Evolutionary conservation across 2,888 invertebrate genomes (phyloP).

Genomic region (Orthosia gothica): DNA sequence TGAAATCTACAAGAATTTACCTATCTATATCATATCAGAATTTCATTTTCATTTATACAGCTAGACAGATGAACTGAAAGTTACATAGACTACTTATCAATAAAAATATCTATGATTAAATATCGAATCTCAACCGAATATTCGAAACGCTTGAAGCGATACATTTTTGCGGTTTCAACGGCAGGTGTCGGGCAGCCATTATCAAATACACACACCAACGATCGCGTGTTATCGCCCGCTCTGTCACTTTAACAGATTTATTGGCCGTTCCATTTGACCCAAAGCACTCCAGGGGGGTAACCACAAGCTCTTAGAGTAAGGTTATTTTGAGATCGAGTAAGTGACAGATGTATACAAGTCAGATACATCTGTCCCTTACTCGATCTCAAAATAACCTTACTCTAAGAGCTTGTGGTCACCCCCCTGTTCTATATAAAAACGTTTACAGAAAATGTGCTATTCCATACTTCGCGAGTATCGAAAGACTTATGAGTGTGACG

Average conservation of each 20-base stretch:
- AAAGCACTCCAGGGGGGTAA: constrained; percentile 72
- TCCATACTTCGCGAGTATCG: constrained; percentile 66
- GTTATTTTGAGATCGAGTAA: too few relatives aligned
- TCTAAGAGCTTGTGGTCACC: too few relatives aligned
- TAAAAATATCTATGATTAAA: constrained; percentile 15
- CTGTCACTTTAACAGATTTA: constrained; percentile 83
- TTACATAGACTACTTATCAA: neutral
- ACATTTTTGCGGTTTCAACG: constrained; percentile 68
- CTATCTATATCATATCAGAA: too few relatives aligned
- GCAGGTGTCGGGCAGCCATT: constrained; percentile 81
- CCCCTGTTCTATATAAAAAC: constrained; percentile 76
- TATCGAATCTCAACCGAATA: constrained; percentile 43
- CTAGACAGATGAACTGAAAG: too few relatives aligned
- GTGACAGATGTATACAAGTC: too few relatives aligned
- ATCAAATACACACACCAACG: constrained; percentile 82
- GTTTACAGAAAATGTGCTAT: constrained; percentile 74
- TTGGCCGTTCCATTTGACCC: constrained; percentile 79
- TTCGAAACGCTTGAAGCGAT: constrained; percentile 39
- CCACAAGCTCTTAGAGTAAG: too few relatives aligned
- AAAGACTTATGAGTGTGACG: constrained; percentile 69
- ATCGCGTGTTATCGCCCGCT: constrained; percentile 82
- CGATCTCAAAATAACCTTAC: too few relatives aligned
- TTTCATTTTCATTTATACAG: too few relatives aligned
- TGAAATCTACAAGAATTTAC: neutral
- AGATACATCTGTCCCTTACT: too few relatives aligned